These are phyloP conservation scores for Megaleporinus macrocephalus DNA, from an alignment of 2,113 vertebrate species.

Conservation along the genomic window DNA sequence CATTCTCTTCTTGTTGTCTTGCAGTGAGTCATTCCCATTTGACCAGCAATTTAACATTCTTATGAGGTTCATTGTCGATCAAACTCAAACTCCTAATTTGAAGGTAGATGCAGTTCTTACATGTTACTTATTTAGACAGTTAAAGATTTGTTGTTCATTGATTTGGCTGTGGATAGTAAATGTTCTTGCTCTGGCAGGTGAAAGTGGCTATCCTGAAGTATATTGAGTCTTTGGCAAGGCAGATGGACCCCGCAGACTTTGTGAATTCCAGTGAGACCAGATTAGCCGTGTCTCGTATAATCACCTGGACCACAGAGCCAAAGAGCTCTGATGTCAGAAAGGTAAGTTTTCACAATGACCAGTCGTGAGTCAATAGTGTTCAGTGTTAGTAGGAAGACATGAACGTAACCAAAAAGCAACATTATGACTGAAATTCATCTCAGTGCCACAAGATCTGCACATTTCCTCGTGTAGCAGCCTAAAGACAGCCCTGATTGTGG, in stretches of 20 bases:
- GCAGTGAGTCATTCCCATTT: constrained; percentile 95
- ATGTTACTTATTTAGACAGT: too few species aligned
- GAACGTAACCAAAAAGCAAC: too few species aligned
- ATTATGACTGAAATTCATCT: background rate
- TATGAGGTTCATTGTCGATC: constrained; percentile 99
- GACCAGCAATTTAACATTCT: constrained; percentile 99
- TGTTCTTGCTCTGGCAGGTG: constrained; percentile 77
- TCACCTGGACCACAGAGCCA: constrained; percentile 99
- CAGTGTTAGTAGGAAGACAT: background rate
- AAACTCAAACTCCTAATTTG: constrained; percentile 97
- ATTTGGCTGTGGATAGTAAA: background rate
- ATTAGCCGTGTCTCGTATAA: constrained; percentile 96
- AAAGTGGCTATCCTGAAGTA: constrained; percentile 98
- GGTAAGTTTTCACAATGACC: constrained; percentile 71
- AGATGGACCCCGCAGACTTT: constrained; percentile 98
- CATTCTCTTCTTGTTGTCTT: constrained; percentile 45
- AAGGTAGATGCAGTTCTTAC: constrained; percentile 79
- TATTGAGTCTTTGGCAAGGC: constrained; percentile 91
- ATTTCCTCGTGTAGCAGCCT: background rate
- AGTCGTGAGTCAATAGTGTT: background rate
- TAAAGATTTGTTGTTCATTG: background rate
- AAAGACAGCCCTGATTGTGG: background rate
- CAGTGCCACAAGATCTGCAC: background rate
- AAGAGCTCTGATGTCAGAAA: constrained; percentile 99
- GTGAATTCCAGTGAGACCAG: constrained; percentile 98